A percentile compares a stretch with the other conserved stretches of the same genome.
These are phyloP conservation scores for Ovibos moschatus DNA, from an alignment of 2,113 vertebrate species.

Conservation along the genomic window DNA sequence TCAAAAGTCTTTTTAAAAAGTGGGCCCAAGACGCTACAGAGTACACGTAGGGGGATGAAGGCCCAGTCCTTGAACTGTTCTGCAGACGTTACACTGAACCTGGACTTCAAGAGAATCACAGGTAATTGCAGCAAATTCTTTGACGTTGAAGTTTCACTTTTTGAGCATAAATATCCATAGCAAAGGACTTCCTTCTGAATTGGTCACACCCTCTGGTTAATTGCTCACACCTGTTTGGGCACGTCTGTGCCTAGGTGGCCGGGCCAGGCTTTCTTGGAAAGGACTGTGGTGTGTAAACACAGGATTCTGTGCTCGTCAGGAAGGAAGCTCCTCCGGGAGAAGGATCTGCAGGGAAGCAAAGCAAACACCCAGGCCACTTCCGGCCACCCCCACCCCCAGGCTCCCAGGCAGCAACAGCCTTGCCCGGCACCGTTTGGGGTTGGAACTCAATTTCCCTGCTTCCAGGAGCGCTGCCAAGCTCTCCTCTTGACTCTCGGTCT, in stretches of 20 bases:
- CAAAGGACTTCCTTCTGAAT: not conserved
- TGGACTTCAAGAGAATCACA: not conserved
- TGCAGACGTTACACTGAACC: accelerated
- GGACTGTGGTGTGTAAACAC: not conserved
- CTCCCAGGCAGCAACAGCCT: accelerated
- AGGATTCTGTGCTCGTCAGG: not conserved
- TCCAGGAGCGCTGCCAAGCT: accelerated
- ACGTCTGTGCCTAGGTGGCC: not conserved
- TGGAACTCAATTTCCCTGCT: not conserved
- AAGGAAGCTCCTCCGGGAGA: not conserved
- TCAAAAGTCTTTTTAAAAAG: not conserved
- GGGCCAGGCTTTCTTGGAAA: not conserved
- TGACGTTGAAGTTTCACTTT: not conserved
- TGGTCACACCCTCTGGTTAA: not conserved
- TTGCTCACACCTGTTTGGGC: accelerated
- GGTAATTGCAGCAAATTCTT: not conserved
- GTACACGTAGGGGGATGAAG: accelerated
- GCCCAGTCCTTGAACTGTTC: accelerated
- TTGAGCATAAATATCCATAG: not conserved
- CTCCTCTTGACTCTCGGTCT: accelerated
- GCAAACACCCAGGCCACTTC: not conserved
- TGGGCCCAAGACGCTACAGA: not conserved
- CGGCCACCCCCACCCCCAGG: not conserved
- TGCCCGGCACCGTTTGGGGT: accelerated
- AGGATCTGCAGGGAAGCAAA: not conserved